phyloP scores from a whole-genome alignment of 1,140 invertebrate species.

The Bradysia coprophila region DNA sequence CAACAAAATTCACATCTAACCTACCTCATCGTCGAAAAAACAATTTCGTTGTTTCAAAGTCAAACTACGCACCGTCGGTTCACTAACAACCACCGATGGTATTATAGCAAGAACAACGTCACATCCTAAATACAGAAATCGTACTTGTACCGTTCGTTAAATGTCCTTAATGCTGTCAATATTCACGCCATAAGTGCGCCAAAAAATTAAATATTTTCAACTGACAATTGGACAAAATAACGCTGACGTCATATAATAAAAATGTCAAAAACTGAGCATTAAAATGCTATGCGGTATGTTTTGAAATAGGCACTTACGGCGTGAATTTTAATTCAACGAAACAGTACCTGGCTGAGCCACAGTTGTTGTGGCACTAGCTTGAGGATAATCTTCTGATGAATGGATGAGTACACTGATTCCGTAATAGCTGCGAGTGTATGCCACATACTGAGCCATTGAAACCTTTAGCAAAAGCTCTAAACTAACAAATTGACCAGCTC shows the following conservation, averaged over 20 bases:
- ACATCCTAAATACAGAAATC: too few relatives aligned
- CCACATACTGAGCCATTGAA: slow-evolving; percentile 10
- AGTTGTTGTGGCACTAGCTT: slow-evolving; percentile 9
- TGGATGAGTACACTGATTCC: slow-evolving; percentile 14
- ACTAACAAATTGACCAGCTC: slow-evolving; percentile 13
- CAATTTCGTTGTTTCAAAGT: slow-evolving; percentile 9
- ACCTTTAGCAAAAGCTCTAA: slow-evolving; percentile 12
- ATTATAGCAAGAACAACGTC: slow-evolving; percentile 8
- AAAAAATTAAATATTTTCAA: too few relatives aligned
- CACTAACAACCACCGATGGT: slow-evolving; percentile 8
- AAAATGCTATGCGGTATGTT: too few relatives aligned
- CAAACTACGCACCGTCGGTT: slow-evolving; percentile 6
- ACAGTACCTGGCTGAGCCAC: slow-evolving; percentile 7
- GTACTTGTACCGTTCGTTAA: too few relatives aligned
- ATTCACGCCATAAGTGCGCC: too few relatives aligned
- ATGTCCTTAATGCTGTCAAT: too few relatives aligned
- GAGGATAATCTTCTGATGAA: slow-evolving; percentile 15
- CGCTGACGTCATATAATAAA: too few relatives aligned
- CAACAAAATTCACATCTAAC: not conserved
- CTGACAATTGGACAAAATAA: too few relatives aligned
- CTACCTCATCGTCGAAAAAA: slow-evolving; percentile 13
- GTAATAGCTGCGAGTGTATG: slow-evolving; percentile 10
- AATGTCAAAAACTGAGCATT: too few relatives aligned
- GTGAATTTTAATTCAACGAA: too few relatives aligned
- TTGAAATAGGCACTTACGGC: too few relatives aligned